These are phyloP conservation scores for Drosophila busckii DNA, from an alignment of 1,140 invertebrate species.

Conservation along the genomic window DNA sequence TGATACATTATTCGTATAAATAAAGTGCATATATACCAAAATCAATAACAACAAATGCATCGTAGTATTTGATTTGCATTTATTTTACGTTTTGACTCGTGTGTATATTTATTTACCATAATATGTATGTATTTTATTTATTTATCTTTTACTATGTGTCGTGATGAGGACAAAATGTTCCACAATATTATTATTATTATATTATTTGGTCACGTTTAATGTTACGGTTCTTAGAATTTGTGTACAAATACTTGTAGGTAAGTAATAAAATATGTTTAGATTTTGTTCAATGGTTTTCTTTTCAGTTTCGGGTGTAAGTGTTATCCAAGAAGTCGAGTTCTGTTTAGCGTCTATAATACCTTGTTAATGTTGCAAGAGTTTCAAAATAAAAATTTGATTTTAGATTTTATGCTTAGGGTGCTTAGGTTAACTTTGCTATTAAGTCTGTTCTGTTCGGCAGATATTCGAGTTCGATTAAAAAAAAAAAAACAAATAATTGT, in stretches of 20 bases:
- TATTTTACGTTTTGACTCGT: constrained; percentile 14
- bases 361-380: constrained; percentile 13
- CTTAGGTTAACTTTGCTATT: constrained; percentile 10
- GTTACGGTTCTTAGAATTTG: constrained; percentile 59
- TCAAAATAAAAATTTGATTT: constrained; percentile 1
- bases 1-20: constrained; percentile 51
- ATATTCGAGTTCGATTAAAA: too few species aligned
- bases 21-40: constrained; percentile 64
- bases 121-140: constrained; percentile 54
- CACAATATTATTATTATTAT: constrained; percentile 70
- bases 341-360: constrained; percentile 19
- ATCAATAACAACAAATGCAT: constrained; percentile 2
- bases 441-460: too few species aligned
- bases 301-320: constrained; percentile 26
- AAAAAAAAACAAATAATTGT: neutral
- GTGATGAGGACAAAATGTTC: constrained; percentile 49
- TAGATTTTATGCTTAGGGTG: neutral
- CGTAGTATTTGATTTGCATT: constrained; percentile 27
- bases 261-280: constrained; percentile 69
- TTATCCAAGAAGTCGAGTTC: constrained; percentile 32
- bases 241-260: constrained; percentile 71
- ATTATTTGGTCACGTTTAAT: constrained; percentile 75
- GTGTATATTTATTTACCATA: constrained; percentile 40
- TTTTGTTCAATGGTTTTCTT: constrained; percentile 20
- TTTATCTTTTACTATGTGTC: constrained; percentile 34